Evolutionary conservation across 1,140 invertebrate species (phyloP), one percentile per base, ranked within the genome.

Genomic region (Rhagoletis pomonella): DNA sequence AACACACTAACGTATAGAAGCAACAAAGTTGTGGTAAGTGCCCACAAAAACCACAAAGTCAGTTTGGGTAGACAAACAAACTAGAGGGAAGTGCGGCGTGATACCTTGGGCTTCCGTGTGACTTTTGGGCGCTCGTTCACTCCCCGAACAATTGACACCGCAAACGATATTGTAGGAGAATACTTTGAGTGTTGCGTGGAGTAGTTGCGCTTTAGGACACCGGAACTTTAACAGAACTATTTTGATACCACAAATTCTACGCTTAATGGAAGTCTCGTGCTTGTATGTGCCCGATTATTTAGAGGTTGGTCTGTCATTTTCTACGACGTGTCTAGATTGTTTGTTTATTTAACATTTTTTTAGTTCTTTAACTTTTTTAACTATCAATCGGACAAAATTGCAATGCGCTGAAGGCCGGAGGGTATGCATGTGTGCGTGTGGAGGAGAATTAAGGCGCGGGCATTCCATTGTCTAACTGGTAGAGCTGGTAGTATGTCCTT

Each of bases 11-110:
- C 47, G 19, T 44, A 73, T 4, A 3, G n/a, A 4, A 44, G 47
- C 14, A 62, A 14, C 60, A 62, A 14, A 62, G 60, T 62, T 17
- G 12, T 14, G n/a, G 47, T 17, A 14, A 55, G 47, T 55, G 47
- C 5, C 50, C 73, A 55, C 73, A 81, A 58, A 77, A 81, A 81
- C 73, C 73, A 81, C 73, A 81, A 81, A 81, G 73, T 81, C 73
- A 81, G 47, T 55, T 50, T 19, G 17, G 73, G n/a, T 5, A 55
- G 73, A 81, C 19, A 81, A 29, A 29, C 6, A n/a, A 19, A 10
- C 0, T 3, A 17, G 44, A 2, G 47, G 19, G 47, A 81, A 55
- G 73, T 81, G 73, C 73, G 47, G 9, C n/a, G n/a, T 14, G 47
- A 55, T 42, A 47, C n/a, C 73, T 81, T 47, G 14, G 17, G 42